Evolutionary conservation across 1,140 invertebrate genomes (phyloP).

Genomic region (Heliconius hewitsoni): DNA sequence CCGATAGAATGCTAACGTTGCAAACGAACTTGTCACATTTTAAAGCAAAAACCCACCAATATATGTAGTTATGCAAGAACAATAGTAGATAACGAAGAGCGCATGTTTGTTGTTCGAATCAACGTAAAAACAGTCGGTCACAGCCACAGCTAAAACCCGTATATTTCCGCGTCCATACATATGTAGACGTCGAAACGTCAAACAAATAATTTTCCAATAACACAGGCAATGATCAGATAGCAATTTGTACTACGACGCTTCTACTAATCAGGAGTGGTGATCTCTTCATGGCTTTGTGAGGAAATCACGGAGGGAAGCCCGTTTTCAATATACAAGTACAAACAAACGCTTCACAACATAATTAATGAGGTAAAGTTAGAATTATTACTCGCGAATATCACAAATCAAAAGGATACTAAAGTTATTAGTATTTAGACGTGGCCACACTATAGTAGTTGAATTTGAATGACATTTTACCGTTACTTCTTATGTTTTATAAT

Average conservation of each 20-base stretch:
- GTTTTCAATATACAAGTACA: background rate
- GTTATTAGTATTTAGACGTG: too few species aligned
- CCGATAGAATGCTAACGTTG: background rate
- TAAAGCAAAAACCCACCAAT: conserved; percentile 39
- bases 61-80: conserved; percentile 47
- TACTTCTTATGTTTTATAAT: too few species aligned
- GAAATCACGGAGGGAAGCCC: background rate
- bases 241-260: conserved; percentile 6
- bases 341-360: background rate
- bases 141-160: conserved; percentile 36
- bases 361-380: background rate
- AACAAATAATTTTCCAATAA: conserved; percentile 41
- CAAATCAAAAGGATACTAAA: background rate
- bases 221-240: conserved; percentile 20
- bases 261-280: background rate
- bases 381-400: background rate
- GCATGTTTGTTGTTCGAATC: conserved; percentile 41
- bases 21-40: conserved; percentile 27
- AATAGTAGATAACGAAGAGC: conserved; percentile 46
- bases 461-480: too few species aligned
- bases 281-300: conserved; percentile 8
- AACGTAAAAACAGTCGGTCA: conserved; percentile 39
- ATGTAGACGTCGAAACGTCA: conserved; percentile 34
- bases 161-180: conserved; percentile 22
- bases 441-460: too few species aligned